A percentile compares a stretch with the other conserved stretches of the same genome.
These are phyloP conservation scores for Chionoecetes opilio DNA, from an alignment of 1,140 invertebrate species.

Conservation along the genomic window DNA sequence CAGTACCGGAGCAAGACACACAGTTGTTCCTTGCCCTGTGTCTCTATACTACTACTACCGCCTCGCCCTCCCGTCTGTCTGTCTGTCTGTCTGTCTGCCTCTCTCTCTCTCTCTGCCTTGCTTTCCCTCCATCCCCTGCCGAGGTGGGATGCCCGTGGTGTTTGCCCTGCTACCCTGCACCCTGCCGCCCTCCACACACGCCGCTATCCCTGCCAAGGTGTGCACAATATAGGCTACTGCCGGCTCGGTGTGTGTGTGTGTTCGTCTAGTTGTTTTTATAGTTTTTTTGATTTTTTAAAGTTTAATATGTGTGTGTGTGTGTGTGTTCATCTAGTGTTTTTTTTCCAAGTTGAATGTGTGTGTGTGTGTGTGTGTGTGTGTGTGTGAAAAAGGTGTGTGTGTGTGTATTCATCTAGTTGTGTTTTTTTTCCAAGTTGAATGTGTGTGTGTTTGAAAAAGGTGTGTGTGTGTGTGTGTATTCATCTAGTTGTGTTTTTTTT, in stretches of 20 bases:
- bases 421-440: too few species aligned
- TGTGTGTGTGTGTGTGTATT: too few species aligned
- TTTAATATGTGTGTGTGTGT: conserved; percentile 14
- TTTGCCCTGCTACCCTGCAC: conserved; percentile 72
- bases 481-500: too few species aligned
- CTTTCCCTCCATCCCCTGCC: too few species aligned
- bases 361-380: too few species aligned
- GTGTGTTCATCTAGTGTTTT: neutral
- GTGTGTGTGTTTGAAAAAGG: too few species aligned
- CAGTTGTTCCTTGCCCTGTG: conserved; percentile 57
- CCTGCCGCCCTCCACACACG: conserved; percentile 68
- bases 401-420: neutral
- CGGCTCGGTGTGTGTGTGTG: neutral
- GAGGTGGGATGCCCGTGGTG: conserved; percentile 61
- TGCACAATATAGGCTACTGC: neutral
- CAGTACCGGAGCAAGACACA: neutral
- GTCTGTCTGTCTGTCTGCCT: neutral
- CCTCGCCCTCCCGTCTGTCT: neutral
- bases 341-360: too few species aligned
- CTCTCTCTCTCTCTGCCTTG: neutral
- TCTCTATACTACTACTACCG: neutral
- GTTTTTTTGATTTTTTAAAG: too few species aligned
- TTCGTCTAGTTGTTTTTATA: neutral
- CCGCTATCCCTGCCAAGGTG: conserved; percentile 73
- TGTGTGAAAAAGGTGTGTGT: neutral